phyloP scores from a whole-genome alignment of 2,888 invertebrate species.

The Fragum whitleyi region DNA sequence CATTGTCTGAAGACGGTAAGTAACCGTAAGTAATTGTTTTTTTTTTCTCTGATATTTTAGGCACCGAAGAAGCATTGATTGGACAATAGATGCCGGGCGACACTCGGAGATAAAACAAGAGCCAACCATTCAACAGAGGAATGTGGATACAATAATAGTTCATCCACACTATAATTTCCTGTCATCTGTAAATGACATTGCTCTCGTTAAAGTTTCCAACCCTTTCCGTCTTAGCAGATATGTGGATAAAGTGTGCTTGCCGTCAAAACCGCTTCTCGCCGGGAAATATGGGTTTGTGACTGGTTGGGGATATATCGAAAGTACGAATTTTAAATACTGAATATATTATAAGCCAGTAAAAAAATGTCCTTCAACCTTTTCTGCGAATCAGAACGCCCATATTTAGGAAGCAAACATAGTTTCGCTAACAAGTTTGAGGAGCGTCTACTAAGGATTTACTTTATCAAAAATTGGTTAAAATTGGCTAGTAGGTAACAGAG shows the following conservation, averaged over 20 bases:
- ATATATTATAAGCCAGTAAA: no score
- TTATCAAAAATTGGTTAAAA: no score
- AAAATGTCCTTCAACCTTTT: no score
- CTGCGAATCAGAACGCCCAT: no score
- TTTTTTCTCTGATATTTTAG: constrained; percentile 52
- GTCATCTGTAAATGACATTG: constrained; percentile 74
- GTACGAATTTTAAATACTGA: no score
- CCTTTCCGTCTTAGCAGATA: constrained; percentile 68
- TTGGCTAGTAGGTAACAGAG: no score
- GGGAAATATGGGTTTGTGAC: constrained; percentile 72
- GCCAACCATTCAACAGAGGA: constrained; percentile 52
- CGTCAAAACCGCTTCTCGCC: constrained; percentile 40
- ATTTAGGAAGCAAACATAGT: no score
- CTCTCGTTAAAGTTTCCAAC: constrained; percentile 70
- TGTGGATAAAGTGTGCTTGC: constrained; percentile 72
- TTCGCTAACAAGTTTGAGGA: no score
- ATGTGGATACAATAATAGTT: constrained; percentile 63
- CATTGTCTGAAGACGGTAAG: no score
- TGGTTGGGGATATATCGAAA: constrained; percentile 76
- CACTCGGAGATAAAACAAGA: constrained; percentile 60
- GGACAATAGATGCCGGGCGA: constrained; percentile 68
- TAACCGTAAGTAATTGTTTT: no score
- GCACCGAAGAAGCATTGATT: constrained; percentile 60
- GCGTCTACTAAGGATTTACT: no score
- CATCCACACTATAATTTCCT: constrained; percentile 66